A percentile compares a stretch with the other conserved stretches of the same genome.
phyloP scores from a whole-genome alignment of 2,113 vertebrate species.

The Rafetus swinhoei region DNA sequence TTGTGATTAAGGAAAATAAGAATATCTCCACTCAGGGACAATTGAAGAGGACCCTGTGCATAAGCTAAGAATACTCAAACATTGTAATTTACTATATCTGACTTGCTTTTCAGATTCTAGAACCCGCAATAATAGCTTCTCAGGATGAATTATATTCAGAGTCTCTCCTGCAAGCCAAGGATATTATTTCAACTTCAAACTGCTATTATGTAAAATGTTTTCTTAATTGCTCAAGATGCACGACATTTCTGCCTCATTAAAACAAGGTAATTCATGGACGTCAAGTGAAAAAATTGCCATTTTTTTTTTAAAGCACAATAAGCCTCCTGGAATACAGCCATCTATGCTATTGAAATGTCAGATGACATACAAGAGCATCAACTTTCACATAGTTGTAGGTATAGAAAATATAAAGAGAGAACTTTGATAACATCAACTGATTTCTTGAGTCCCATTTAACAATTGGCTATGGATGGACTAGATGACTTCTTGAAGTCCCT shows the following conservation, averaged over 20 bases:
- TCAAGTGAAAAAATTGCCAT: background rate
- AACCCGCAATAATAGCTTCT: conserved; percentile 25
- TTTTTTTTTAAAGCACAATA: background rate
- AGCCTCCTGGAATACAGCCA: conserved; percentile 33
- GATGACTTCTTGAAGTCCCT: background rate
- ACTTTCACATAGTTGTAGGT: background rate
- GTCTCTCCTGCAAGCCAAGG: background rate
- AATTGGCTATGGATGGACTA: background rate
- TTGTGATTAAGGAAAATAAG: background rate
- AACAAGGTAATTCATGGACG: background rate
- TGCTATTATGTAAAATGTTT: background rate
- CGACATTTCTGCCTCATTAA: background rate
- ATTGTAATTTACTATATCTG: conserved; percentile 10
- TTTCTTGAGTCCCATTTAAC: background rate
- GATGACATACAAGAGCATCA: background rate
- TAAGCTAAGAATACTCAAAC: conserved; percentile 5
- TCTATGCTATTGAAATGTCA: background rate
- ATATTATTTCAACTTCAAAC: background rate
- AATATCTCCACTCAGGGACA: background rate
- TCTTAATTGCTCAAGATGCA: background rate
- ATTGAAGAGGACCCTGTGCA: background rate
- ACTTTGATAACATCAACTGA: background rate
- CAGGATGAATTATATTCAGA: background rate
- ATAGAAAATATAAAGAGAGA: background rate
- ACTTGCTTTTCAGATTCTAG: conserved; percentile 13